These are phyloP conservation scores for Etheostoma cragini DNA, from an alignment of 2,113 vertebrate genomes.

Conservation along the genomic window DNA sequence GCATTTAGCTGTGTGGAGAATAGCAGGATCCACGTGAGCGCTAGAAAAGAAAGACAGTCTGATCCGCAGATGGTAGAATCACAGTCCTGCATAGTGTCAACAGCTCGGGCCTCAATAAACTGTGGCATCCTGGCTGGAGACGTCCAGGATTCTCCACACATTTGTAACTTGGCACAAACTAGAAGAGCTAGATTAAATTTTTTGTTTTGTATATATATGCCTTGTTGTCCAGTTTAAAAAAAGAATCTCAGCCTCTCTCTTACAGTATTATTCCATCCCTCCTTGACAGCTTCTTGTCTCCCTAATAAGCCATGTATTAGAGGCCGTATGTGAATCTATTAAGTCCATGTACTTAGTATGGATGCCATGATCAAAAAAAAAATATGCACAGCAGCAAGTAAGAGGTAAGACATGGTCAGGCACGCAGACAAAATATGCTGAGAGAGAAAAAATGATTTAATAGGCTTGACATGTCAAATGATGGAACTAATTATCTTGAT, in stretches of 20 bases:
- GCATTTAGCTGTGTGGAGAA: conserved; percentile 58
- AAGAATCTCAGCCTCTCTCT: background rate
- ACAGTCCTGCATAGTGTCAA: conserved; percentile 57
- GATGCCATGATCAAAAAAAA: conserved; percentile 35
- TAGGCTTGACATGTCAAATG: conserved; percentile 45
- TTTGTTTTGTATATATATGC: background rate
- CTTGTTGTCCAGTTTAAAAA: background rate
- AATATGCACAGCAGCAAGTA: conserved; percentile 30
- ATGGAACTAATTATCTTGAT: conserved; percentile 31
- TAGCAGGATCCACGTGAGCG: conserved; percentile 36
- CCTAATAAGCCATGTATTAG: conserved; percentile 15
- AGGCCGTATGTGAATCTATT: conserved; percentile 36
- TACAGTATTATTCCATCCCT: conserved; percentile 10
- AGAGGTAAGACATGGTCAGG: conserved; percentile 47
- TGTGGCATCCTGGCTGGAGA: conserved; percentile 45
- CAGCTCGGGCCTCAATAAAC: conserved; percentile 52
- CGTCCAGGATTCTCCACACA: conserved; percentile 25
- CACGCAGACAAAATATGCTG: conserved; percentile 56
- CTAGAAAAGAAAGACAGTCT: conserved; percentile 51
- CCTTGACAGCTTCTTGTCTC: conserved; percentile 7
- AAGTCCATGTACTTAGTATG: conserved; percentile 34
- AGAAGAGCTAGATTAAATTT: no score
- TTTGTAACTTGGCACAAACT: conserved; percentile 26
- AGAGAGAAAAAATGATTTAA: conserved; percentile 36
- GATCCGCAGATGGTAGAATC: conserved; percentile 56